Conservation (phyloP, 2,797 vertebrate species). For the Periophthalmus magnuspinnatus region DNA sequence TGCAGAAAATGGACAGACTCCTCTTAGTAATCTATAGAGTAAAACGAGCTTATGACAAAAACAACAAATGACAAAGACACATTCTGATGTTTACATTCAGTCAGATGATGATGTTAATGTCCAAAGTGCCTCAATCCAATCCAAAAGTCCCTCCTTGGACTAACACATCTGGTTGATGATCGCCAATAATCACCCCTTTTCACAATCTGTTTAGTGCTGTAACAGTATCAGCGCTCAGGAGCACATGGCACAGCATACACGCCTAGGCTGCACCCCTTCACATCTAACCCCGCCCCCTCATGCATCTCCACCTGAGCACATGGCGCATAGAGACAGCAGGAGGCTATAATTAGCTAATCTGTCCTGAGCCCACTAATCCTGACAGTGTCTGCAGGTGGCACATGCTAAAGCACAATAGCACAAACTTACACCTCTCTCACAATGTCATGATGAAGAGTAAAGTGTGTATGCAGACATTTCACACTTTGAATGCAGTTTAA, state of each 20-base stretch:
- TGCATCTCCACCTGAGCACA: constrained; percentile 77
- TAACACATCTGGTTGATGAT: neutral
- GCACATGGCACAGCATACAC: constrained; percentile 65
- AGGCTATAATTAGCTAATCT: constrained; percentile 86
- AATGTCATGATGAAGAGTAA: neutral
- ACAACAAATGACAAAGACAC: neutral
- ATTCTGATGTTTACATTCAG: neutral
- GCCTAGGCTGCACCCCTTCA: constrained; percentile 33
- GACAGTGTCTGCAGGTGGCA: constrained; percentile 1
- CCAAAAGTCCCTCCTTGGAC: neutral
- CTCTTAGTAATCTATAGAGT: neutral
- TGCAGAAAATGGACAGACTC: too few species aligned
- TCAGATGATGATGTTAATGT: neutral
- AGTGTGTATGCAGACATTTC: too few species aligned
- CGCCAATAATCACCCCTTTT: neutral
- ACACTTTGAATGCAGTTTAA: too few species aligned
- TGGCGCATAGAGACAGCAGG: constrained; percentile 74
- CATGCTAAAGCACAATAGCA: constrained; percentile 9
- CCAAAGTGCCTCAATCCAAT: neutral
- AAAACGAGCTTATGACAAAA: neutral
- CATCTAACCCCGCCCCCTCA: constrained; percentile 55
- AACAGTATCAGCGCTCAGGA: constrained; percentile 14
- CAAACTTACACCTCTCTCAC: neutral
- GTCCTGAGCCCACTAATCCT: constrained; percentile 80
- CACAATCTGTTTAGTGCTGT: constrained; percentile 2